Evolutionary conservation across 2,888 invertebrate species (phyloP), one percentile per base, ranked within the genome.

Genomic region (Trachelus iudaicus): DNA sequence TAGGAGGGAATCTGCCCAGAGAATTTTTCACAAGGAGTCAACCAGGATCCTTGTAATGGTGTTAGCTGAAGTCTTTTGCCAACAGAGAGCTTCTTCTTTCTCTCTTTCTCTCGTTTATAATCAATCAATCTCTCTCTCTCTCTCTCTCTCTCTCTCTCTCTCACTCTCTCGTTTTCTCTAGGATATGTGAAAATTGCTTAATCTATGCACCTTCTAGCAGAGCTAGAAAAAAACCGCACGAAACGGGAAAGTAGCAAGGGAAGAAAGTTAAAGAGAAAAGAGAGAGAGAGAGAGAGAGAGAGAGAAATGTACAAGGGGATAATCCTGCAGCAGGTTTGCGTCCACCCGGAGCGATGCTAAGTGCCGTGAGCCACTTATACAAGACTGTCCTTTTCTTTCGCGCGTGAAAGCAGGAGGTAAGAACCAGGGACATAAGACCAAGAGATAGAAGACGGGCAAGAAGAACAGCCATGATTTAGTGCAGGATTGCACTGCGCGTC

Each of bases 401-500:
- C 40, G 40, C 15, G 15, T 15, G 40, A 40, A 40, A 40, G 40
- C 40, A 40, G 15, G 40, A 40, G 15, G 15, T 40, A 40, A 15
- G 40, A 40, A 40, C 15, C 40, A 40, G 40, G 15, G 15, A 37
- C 37, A 37, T 13, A 37, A 13, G 4, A 40, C 40, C 40, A 78
- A 79, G 76, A 82, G 84, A 80, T 83, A 78, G 82, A 81, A 83
- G 77, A 79, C 79, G 80, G 79, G 78, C 82, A 84, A 83, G 84
- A 87, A 85, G 85, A 88, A 87, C 86, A 81, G 83, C 83, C 81
- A 88, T 90, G 90, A 90, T 89, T 90, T 89, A 90, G 88, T 90
- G 85, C 86, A 85, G 82, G 85, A 84, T 83, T 85, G 86, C 83
- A 79, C 83, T 79, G 81, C 79, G 85, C 86, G 85, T 85, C 86